Evolutionary conservation across 2,113 vertebrate species (phyloP), one percentile per base, ranked within the genome.

Genomic region (Lontra canadensis): DNA sequence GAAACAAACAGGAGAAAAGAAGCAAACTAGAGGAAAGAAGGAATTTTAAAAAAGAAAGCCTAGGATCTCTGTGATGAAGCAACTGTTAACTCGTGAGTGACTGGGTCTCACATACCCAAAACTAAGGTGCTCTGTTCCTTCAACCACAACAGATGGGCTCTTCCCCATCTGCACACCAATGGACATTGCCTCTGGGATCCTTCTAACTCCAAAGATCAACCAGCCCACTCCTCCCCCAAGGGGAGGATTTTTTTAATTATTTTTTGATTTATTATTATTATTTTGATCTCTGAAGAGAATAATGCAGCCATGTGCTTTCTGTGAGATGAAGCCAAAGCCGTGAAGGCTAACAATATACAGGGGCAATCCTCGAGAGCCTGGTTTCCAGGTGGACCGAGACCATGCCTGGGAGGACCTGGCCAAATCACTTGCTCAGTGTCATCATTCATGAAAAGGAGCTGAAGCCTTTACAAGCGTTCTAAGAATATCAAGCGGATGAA

Each of bases 81-180:
- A 79, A 57, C 26, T n/a, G 7, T 4, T 4, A 88, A 80, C 21
- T 49, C 59, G 11, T 0, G 42, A 63, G 29, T 49, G 65, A 47
- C 44, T 14, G n/a, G 67, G 73, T 39, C 34, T 79, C 74, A 20
- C 25, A 1, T 23, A 17, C 17, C 39, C 78, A 42, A 76, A 47
- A 4, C 44, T 42, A 44, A 65, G 39, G 63, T 8, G 31, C 17
- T 47, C 13, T 88, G 7, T 39, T 42, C 36, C 36, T 94, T 9
- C 34, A 63, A 3, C 13, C 36, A 92, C 31, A 82, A 29, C 23
- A 65, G 59, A 55, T 0, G 4, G 14, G 31, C 63, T 21, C 23
- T 47, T 44, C 34, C 36, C 39, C 18, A 49, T 5, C 15, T 13
- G 31, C 31, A 29, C 0, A 2, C 3, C 52, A 11, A 0, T 11